Base-by-base conservation (phyloP, 2,888 invertebrate species). In the Spodoptera littoralis region DNA sequence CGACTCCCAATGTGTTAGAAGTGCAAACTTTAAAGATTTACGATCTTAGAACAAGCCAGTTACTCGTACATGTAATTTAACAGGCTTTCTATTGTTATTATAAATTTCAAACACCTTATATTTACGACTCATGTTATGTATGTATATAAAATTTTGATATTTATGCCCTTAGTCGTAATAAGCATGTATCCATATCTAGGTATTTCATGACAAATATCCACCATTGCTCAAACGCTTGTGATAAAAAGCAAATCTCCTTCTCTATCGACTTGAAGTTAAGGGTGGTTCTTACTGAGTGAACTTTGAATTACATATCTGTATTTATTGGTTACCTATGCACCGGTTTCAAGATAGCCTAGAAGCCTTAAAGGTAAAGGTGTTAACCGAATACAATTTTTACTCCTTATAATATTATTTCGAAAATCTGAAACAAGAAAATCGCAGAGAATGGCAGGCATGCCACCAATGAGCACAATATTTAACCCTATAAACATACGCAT, bases 221-320 rank as follows among this genome's bases (percentile, higher is more conserved):
- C 69, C 67, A 77, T 81, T 80, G 78, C 76, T 81, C 80, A 82
- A 82, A 79, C 66, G 74, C 52, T 58, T 64, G 67, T 73, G 77
- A 77, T 81, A 74, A 81, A 79, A 80, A 79, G 70, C 67, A 65
- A 79, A 75, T 69, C 67, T 62, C 61, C 36, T 36, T 36, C 8
- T 36, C 57, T 67, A 77, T 77, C 64, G 56, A 57, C 44, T 69
- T 50, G 50, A 60, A 64, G 64, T 66, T 65, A 69, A 50, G 46
- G 74, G 42, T 58, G 6, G 56, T 13, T 72, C 67, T 55, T 59
- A 64, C 56, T 67, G 6, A 22, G 27, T 36, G 66, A 73, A 44
- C 18, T 18, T 18, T 18, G 18, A 18, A 18, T 18, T 18, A 18
- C 18, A 18, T 18, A 18, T 4, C 24, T 3, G 2, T 36, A 9